Percentiles rank a stretch among this genome's conserved stretches.
These are phyloP conservation scores for Actinernus sp. DNA, from an alignment of 92 coral and sea anemone genomes.

Conservation along the genomic window DNA sequence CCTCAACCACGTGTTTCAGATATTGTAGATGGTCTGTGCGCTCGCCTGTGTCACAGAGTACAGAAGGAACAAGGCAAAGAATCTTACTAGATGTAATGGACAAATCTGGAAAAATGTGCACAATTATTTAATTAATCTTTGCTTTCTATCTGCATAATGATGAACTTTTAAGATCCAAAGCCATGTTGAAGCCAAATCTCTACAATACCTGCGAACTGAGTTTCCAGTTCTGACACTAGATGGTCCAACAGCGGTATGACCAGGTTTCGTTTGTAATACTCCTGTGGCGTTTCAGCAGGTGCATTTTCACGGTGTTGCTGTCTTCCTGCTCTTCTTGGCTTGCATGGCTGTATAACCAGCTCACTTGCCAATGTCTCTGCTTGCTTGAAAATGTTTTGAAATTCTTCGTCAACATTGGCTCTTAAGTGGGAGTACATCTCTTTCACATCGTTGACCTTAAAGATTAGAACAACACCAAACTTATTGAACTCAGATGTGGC, in stretches of 20 bases:
- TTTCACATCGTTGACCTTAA: too few species aligned
- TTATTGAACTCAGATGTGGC: too few species aligned
- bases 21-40: constrained; percentile 5
- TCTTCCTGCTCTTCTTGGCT: not conserved
- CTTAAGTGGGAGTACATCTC: not conserved
- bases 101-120: not conserved
- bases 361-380: not conserved
- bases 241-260: not conserved
- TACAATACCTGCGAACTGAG: constrained; percentile 1
- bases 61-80: constrained; percentile 5
- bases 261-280: constrained; percentile 1
- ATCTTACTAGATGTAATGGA: not conserved
- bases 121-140: too few species aligned
- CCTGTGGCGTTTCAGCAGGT: not conserved
- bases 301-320: not conserved
- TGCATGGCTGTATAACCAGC: constrained; percentile 4
- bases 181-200: too few species aligned
- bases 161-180: too few species aligned
- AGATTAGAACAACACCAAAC: too few species aligned
- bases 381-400: not conserved
- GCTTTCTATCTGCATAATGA: too few species aligned
- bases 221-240: constrained; percentile 4
- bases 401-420: not conserved
- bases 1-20: not conserved
- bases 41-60: not conserved